Percentiles rank a stretch among this genome's conserved stretches.
phyloP scores from a whole-genome alignment of 2,888 invertebrate species.

The Dysmachus trigonus region DNA sequence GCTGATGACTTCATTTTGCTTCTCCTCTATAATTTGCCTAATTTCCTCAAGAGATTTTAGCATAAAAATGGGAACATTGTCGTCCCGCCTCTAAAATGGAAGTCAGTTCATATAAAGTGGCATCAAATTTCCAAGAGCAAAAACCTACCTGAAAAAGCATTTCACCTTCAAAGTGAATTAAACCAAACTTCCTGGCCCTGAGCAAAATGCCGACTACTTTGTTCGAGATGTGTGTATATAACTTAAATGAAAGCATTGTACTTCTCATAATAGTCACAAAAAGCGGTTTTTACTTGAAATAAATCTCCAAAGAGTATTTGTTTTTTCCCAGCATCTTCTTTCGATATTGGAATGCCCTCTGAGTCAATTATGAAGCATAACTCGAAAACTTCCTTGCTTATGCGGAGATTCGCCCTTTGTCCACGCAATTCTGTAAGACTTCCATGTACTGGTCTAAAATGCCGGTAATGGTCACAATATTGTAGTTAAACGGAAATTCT shows the following conservation, averaged over 20 bases:
- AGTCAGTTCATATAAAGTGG: neutral
- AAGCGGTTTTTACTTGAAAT: constrained; percentile 74
- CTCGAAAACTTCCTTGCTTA: constrained; percentile 88
- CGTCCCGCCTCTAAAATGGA: constrained; percentile 81
- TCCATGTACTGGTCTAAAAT: constrained; percentile 83
- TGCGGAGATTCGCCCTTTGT: constrained; percentile 84
- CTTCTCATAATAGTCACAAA: neutral
- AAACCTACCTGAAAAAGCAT: constrained; percentile 83
- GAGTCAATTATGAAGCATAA: constrained; percentile 93
- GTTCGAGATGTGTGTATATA: constrained; percentile 91
- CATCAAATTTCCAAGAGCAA: neutral
- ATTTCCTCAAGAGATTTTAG: constrained; percentile 81
- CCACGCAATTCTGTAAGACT: constrained; percentile 90
- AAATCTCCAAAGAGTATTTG: constrained; percentile 91
- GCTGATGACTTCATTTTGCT: constrained; percentile 70
- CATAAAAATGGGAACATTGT: constrained; percentile 87
- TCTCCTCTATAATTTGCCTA: constrained; percentile 71
- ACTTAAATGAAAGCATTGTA: constrained; percentile 67
- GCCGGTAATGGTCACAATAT: constrained; percentile 43
- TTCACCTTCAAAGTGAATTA: constrained; percentile 94
- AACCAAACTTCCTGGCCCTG: constrained; percentile 89
- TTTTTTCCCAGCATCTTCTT: constrained; percentile 72
- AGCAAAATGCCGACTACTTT: constrained; percentile 94
- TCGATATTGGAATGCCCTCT: constrained; percentile 69
- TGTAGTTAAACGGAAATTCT: neutral